These are phyloP conservation scores for Rhingia campestris DNA, from an alignment of 2,888 invertebrate species.

Conservation along the genomic window DNA sequence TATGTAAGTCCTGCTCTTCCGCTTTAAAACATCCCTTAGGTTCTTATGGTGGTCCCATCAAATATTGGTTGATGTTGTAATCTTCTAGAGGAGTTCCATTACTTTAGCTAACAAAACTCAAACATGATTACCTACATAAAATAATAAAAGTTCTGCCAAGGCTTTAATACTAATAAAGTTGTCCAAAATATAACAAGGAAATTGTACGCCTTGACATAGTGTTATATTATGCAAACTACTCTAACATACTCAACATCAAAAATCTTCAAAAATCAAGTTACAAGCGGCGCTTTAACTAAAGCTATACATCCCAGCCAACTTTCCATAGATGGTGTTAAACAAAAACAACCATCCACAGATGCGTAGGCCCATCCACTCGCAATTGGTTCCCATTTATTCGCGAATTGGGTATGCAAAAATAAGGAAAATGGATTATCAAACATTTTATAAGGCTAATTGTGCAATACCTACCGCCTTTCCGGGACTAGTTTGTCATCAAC, in stretches of 20 bases:
- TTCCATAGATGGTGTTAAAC: not conserved
- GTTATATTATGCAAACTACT: not conserved
- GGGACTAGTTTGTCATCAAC: constrained; percentile 8
- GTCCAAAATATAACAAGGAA: constrained; percentile 6
- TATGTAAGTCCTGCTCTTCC: too few species aligned
- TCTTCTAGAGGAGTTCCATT: too few species aligned
- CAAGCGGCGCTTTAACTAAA: not conserved
- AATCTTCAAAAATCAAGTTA: not conserved
- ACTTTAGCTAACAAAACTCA: too few species aligned
- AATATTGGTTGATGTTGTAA: too few species aligned
- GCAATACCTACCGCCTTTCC: constrained; percentile 46
- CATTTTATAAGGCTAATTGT: constrained; percentile 39
- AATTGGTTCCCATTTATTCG: constrained; percentile 11
- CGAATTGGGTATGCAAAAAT: constrained; percentile 34
- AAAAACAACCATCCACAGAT: not conserved
- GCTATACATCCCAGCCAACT: not conserved
- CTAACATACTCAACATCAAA: not conserved
- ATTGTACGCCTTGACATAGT: not conserved
- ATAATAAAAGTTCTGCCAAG: too few species aligned
- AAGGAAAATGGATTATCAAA: constrained; percentile 37
- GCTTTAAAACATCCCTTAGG: too few species aligned
- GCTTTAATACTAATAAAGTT: not conserved
- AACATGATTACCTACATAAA: not conserved
- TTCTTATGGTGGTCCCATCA: too few species aligned
- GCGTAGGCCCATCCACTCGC: constrained; percentile 4